A percentile compares a stretch with the other conserved stretches of the same genome.
Conservation (phyloP, 2,113 vertebrate genomes). For the Lota lota region DNA sequence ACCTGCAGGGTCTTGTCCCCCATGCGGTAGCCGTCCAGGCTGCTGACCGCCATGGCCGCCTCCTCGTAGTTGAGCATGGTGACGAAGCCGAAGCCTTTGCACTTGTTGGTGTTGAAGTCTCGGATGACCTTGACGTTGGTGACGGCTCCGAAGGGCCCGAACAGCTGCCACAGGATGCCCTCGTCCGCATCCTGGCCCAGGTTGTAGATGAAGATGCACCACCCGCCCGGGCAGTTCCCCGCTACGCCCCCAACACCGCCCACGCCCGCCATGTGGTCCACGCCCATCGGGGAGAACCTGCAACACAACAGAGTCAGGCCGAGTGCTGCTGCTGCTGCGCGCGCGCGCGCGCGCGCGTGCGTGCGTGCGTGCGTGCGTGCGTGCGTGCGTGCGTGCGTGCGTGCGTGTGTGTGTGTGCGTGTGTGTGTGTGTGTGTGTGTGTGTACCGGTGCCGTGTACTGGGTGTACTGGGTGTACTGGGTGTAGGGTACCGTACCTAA, state of each 20-base stretch:
- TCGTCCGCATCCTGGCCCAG: conserved; percentile 94
- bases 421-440: no score
- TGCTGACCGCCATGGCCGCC: conserved; percentile 96
- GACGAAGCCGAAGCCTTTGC: conserved; percentile 98
- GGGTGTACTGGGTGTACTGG: no score
- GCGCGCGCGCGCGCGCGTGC: no score
- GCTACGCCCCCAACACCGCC: conserved; percentile 84
- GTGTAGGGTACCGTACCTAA: no score
- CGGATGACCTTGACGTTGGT: conserved; percentile 98
- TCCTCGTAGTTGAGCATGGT: conserved; percentile 99
- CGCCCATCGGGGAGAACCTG: conserved; percentile 98
- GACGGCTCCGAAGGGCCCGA: conserved; percentile 95
- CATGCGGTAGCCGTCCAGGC: conserved; percentile 95
- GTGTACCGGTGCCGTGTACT: no score
- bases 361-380: no score
- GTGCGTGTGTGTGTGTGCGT: no score
- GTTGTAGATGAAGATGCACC: conserved; percentile 99
- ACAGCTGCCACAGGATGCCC: conserved; percentile 99
- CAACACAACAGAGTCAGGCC: conserved; percentile 22
- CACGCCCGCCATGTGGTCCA: conserved; percentile 91
- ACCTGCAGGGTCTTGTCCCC: conserved; percentile 98
- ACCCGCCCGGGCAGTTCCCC: conserved; percentile 85
- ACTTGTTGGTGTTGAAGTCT: conserved; percentile 99
- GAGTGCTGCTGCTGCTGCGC: no score
- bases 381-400: no score